Evolutionary conservation across 53 echinoderm and acorn worm species (phyloP), one percentile per base, ranked within the genome.

Genomic region (Glandiceps talaboti): DNA sequence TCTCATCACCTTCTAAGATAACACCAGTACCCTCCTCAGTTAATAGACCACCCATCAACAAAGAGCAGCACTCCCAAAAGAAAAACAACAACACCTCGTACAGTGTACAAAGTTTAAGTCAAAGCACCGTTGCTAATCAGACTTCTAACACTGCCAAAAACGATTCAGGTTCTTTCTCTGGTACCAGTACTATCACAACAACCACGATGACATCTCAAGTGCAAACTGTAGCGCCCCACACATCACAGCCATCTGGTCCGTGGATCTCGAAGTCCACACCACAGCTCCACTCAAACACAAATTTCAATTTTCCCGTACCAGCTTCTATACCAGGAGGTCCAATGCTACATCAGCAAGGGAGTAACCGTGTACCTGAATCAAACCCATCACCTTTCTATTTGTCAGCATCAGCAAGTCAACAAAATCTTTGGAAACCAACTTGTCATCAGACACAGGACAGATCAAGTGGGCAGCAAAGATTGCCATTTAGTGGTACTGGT

Each of bases 141-240:
- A 79, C 32, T n/a, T 26, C 26, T 10, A 28, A 79, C n/a, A 32
- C 27, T n/a, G 0, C 33, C 26, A 1, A 1, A 27, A 79, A 6
- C 6, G 64, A 45, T 87, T 27, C 80, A 83, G 74, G 81, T 85
- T 26, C 85, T 85, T 31, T 85, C 87, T 1, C 92, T 86, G 32
- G 80, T 76, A 28, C 91, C 85, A 64, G 79, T 83, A 0, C 77
- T 83, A 28, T 82, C 25, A 75, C 76, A 26, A 75, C 90, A 12
- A 29, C 78, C 32, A 83, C 83, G 27, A 33, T 77, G 10, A 29
- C 83, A 77, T 32, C 27, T 1, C 1, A 28, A 25, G 29, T 10
- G 14, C 32, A 28, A 1, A 29, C 82, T 14, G 75, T 32, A 1
- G 33, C 80, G 6, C 20, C 64, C 64, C 64, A 45, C 20, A 20